Percentiles rank a stretch among this genome's conserved stretches.
phyloP scores from a whole-genome alignment of 2,888 invertebrate species.

The Amblyjoppa fuscipennis region DNA sequence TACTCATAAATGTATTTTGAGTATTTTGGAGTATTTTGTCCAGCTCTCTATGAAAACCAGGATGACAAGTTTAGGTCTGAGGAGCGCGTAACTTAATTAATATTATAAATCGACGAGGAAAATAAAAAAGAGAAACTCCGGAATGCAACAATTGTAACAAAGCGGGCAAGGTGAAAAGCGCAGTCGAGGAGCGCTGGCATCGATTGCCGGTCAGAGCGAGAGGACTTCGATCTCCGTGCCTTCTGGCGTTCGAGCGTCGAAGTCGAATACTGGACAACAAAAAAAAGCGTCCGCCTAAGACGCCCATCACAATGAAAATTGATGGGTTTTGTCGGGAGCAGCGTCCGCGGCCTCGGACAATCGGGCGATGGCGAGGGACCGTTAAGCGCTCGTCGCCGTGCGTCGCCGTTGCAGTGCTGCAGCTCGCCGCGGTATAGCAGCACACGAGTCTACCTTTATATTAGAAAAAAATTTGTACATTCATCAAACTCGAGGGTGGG shows the following conservation, averaged over 20 bases:
- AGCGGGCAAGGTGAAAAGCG: no score
- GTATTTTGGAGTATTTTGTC: no score
- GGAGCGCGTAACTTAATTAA: no score
- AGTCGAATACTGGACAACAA: not conserved
- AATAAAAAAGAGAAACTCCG: no score
- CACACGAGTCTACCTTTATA: not conserved
- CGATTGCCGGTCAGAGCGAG: not conserved
- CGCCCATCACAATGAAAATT: not conserved
- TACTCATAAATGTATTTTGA: no score
- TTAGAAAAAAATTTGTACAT: not conserved
- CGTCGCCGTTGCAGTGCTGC: not conserved
- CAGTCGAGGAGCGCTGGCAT: not conserved
- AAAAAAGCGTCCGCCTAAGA: not conserved
- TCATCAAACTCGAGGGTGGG: slow-evolving; percentile 6
- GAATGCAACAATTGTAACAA: no score
- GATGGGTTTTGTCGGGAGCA: not conserved
- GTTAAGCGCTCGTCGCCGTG: slow-evolving; percentile 31
- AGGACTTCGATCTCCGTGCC: not conserved
- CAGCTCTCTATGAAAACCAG: no score
- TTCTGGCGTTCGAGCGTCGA: not conserved
- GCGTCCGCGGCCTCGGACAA: not conserved
- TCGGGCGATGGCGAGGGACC: slow-evolving; percentile 39
- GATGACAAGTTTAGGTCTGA: no score
- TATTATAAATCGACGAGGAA: no score
- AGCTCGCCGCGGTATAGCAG: slow-evolving; percentile 36